These are phyloP conservation scores for Porites rus DNA, from an alignment of 92 coral and sea anemone species.

Conservation along the genomic window DNA sequence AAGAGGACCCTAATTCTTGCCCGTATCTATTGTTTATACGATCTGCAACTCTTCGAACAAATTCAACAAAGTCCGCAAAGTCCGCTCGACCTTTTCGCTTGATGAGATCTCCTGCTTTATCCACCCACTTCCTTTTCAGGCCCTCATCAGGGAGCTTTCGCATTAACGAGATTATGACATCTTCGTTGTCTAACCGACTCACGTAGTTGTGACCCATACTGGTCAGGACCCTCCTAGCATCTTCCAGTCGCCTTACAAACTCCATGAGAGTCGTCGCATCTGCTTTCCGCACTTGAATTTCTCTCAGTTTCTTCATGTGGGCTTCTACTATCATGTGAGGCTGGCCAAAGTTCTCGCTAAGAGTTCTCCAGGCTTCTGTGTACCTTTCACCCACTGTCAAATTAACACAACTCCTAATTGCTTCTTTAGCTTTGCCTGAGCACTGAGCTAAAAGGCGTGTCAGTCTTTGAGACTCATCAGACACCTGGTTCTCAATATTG, in stretches of 20 bases:
- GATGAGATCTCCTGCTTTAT: constrained; percentile 82
- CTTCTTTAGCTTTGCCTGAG: constrained; percentile 72
- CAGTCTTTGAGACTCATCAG: constrained; percentile 77
- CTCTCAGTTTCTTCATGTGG: constrained; percentile 71
- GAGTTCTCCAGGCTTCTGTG: constrained; percentile 57
- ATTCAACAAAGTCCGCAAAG: constrained; percentile 64
- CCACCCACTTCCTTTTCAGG: constrained; percentile 77
- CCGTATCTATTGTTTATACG: constrained; percentile 61
- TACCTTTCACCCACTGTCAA: constrained; percentile 55
- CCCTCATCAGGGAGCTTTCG: constrained; percentile 76
- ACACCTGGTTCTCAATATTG: constrained; percentile 65
- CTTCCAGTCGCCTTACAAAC: constrained; percentile 70
- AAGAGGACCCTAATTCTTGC: constrained; percentile 18
- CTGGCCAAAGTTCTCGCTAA: constrained; percentile 76
- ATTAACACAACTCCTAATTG: constrained; percentile 50
- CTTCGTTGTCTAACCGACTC: constrained; percentile 74
- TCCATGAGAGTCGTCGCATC: constrained; percentile 76
- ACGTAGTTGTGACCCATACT: constrained; percentile 71
- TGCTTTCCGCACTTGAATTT: constrained; percentile 58
- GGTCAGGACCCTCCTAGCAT: constrained; percentile 55
- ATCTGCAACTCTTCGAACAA: constrained; percentile 49
- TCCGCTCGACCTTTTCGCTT: constrained; percentile 51
- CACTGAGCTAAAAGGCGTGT: constrained; percentile 74
- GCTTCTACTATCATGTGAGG: constrained; percentile 81
- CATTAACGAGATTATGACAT: constrained; percentile 74